Base-by-base conservation (phyloP, 2,888 invertebrate genomes). In the Tenthredo notha region DNA sequence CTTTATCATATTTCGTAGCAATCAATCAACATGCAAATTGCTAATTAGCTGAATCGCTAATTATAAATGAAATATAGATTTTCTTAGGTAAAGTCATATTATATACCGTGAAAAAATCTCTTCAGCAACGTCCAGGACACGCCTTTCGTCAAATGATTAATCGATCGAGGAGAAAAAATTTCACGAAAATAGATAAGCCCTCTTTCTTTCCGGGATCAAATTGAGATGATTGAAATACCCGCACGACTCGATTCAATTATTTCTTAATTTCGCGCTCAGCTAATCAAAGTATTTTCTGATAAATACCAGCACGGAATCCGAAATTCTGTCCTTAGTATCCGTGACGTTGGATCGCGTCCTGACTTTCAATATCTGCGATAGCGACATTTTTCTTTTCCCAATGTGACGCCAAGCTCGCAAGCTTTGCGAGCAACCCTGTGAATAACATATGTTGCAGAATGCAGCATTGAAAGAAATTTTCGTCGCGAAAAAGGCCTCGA, bases 1-100 rank as follows among this genome's bases (percentile, higher is more conserved):
- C 65, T 15, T 29, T 29, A 15, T 33, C 67, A 5, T 67, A 5
- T 58, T 67, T 67, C 67, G 15, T 6, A 15, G 15, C 29, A 18
- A 67, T 67, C 18, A 18, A 67, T 67, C 67, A 67, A 18, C 67
- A 33, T 7, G 37, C 37, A 37, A 37, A 37, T 37, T 0, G 67
- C 18, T 33, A 54, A 77, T 33, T 33, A 77, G 33, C 7, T 54
- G 1, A 21, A 29, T 15, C 6, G 70, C 43, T 50, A 37, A 77
- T 77, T 77, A 77, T 29, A 54, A 77, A 54, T 77, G 54, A 77
- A 77, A 77, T 77, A 77, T 77, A 18, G 77, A 54, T 29, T 18
- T 33, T 5, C 5, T 75, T 75, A 9, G 4, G 15, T 37, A 37
- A 29, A 33, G 37, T 37, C 37, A 70, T 70, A 2, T 29, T 2